These are phyloP conservation scores for Pyrocoelia pectoralis DNA, from an alignment of 2,888 invertebrate genomes.

Conservation along the genomic window DNA sequence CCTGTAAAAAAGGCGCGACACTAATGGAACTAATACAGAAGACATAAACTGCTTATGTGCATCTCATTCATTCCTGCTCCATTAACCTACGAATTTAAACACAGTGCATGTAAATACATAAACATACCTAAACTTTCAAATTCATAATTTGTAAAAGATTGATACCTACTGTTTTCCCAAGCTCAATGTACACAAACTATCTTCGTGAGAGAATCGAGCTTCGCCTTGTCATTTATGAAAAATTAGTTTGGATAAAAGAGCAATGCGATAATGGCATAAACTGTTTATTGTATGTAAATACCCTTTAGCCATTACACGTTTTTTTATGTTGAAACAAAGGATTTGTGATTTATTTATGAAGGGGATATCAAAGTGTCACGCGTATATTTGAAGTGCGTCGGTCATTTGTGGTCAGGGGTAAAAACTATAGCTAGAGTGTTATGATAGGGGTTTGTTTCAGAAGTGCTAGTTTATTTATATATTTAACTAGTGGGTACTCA, in stretches of 20 bases:
- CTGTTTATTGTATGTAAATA: slow-evolving; percentile 19
- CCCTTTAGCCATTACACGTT: slow-evolving; percentile 19
- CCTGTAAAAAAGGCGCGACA: no score
- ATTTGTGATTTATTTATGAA: slow-evolving; percentile 25
- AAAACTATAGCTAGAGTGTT: slow-evolving; percentile 10
- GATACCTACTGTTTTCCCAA: no score
- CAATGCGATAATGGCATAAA: background rate
- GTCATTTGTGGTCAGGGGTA: slow-evolving; percentile 34
- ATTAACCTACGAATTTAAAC: no score
- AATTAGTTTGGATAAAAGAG: background rate
- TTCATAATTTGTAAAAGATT: no score
- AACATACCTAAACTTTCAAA: no score
- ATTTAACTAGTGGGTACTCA: background rate
- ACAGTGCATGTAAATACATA: no score
- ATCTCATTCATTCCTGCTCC: no score
- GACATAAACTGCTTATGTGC: no score
- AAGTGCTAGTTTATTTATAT: background rate
- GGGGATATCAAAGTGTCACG: slow-evolving; percentile 19
- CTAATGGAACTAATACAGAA: no score
- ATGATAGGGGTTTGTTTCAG: slow-evolving; percentile 15
- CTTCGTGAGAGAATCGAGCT: background rate
- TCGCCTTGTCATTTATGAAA: background rate
- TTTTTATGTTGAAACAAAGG: slow-evolving; percentile 30
- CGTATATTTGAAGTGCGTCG: slow-evolving; percentile 29
- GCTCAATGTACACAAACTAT: no score